Conservation (phyloP, 2,113 vertebrate genomes). For the Azemiops feae region DNA sequence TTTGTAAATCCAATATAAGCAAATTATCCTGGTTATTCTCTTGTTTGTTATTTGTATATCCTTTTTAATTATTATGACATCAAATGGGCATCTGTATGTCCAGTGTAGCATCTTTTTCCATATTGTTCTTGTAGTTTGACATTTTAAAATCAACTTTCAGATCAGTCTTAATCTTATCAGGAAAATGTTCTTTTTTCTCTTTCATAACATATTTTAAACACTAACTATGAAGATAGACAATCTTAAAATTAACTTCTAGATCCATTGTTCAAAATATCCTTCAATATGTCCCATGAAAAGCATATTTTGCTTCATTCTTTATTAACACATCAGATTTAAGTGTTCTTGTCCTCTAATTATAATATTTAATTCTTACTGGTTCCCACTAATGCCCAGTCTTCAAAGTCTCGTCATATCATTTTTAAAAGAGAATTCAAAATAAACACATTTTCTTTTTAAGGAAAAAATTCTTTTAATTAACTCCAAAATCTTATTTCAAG, state of each 20-base stretch:
- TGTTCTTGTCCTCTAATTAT: not conserved
- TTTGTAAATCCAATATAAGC: not conserved
- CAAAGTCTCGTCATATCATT: not conserved
- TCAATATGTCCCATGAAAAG: not conserved
- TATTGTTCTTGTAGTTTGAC: not conserved
- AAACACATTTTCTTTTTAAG: not conserved
- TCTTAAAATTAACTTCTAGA: not conserved
- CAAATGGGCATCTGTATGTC: not conserved
- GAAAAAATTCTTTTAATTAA: not conserved
- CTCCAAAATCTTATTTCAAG: not conserved
- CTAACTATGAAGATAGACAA: not conserved
- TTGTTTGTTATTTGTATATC: not conserved
- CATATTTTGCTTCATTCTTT: not conserved
- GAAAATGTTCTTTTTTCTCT: not conserved
- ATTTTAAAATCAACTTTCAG: not conserved
- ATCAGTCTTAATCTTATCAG: not conserved
- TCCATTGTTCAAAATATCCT: not conserved
- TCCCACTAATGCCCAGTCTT: no score
- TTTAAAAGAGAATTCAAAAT: not conserved
- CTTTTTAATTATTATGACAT: not conserved
- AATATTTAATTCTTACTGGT: not conserved
- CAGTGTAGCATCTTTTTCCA: not conserved
- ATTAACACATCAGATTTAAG: not conserved
- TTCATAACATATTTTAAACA: not conserved
- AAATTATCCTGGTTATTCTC: not conserved